Conservation (phyloP, 1,140 invertebrate species). For the Ctenoplectra terminalis region DNA sequence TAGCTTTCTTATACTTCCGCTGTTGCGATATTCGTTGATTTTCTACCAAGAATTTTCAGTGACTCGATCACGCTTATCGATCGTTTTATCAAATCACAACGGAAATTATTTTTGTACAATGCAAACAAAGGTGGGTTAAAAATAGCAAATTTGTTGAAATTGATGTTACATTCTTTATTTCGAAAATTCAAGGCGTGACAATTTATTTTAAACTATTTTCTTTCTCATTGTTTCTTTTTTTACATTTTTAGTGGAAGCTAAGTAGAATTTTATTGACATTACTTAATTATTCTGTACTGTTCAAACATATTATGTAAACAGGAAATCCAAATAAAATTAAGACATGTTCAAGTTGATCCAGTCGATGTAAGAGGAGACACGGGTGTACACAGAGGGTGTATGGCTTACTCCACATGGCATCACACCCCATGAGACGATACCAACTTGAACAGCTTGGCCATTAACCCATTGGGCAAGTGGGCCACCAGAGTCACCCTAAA, state of each 20-base stretch:
- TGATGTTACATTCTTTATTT: not conserved
- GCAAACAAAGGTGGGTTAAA: not conserved
- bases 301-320: too few relatives aligned
- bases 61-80: not conserved
- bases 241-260: not conserved
- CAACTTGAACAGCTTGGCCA: conserved; percentile 79
- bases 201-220: not conserved
- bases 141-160: too few relatives aligned
- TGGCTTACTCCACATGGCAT: conserved; percentile 86
- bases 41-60: too few relatives aligned
- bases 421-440: conserved; percentile 90
- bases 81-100: not conserved
- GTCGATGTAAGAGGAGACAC: conserved; percentile 84
- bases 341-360: conserved; percentile 71
- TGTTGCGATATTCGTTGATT: too few relatives aligned
- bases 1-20: too few relatives aligned
- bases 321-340: not conserved
- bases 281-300: not conserved
- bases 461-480: conserved; percentile 82
- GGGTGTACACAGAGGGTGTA: conserved; percentile 88
- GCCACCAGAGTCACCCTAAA: conserved; percentile 87
- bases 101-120: too few relatives aligned
- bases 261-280: not conserved
- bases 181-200: not conserved
- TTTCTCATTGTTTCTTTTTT: not conserved